phyloP scores from a whole-genome alignment of 2,888 invertebrate genomes.

The Scelioninae gen. 1 region DNA sequence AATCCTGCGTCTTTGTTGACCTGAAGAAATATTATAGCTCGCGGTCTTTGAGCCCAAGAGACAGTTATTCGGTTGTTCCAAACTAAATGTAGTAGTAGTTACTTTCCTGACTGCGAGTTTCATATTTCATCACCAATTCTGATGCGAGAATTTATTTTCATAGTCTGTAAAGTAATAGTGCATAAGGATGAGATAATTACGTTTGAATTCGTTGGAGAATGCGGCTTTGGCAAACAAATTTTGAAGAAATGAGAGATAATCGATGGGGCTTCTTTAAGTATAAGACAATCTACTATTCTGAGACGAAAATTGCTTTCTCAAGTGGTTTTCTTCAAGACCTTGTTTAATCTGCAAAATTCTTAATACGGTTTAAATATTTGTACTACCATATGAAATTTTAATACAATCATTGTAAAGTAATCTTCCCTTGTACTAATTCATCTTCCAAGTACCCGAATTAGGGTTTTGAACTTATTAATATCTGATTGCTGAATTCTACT shows the following conservation, averaged over 20 bases:
- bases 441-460: too few species aligned
- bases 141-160: background rate
- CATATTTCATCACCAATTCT: constrained; percentile 3
- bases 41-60: background rate
- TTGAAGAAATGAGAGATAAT: background rate
- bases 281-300: too few species aligned
- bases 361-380: too few species aligned
- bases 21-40: background rate
- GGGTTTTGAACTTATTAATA: too few species aligned
- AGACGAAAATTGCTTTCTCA: too few species aligned
- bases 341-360: too few species aligned
- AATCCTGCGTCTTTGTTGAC: too few species aligned
- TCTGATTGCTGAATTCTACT: too few species aligned
- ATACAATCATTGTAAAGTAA: too few species aligned
- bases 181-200: background rate
- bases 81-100: background rate
- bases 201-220: background rate
- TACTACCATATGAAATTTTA: too few species aligned
- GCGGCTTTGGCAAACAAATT: background rate
- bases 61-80: background rate
- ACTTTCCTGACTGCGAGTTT: background rate
- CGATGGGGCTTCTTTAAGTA: background rate
- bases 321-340: too few species aligned
- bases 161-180: background rate
- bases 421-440: too few species aligned